A percentile compares a stretch with the other conserved stretches of the same genome.
Conservation (phyloP, 2,113 vertebrate genomes). For the Entosphenus tridentatus region DNA sequence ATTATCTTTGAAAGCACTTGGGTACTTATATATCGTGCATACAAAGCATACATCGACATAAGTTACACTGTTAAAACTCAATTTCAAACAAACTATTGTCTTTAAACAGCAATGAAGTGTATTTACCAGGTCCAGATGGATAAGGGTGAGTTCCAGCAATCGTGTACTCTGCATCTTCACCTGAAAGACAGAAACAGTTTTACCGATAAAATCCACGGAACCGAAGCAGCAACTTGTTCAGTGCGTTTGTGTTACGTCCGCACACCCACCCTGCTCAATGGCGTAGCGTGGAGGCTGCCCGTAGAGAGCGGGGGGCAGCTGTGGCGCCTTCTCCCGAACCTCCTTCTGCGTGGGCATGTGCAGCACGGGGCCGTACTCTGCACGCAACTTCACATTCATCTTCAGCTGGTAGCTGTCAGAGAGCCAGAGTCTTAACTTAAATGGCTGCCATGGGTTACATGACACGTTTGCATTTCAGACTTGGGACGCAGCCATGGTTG, state of each 20-base stretch:
- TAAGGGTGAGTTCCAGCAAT: constrained; percentile 90
- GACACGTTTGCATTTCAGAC: neutral
- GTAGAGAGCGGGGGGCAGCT: constrained; percentile 25
- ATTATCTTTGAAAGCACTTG: too few species aligned
- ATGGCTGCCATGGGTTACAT: neutral
- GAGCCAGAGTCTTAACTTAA: neutral
- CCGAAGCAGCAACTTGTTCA: too few species aligned
- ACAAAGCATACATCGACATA: too few species aligned
- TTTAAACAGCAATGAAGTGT: neutral
- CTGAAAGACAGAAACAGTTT: constrained; percentile 17
- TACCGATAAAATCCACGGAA: neutral
- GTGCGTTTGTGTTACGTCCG: too few species aligned
- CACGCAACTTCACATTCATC: constrained; percentile 54
- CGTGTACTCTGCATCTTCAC: constrained; percentile 59
- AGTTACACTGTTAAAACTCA: too few species aligned
- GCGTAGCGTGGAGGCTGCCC: constrained; percentile 13
- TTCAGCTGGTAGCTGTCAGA: constrained; percentile 55
- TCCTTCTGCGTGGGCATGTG: constrained; percentile 83
- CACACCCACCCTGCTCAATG: too few species aligned
- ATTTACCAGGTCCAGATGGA: constrained; percentile 63
- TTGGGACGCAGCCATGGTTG: neutral
- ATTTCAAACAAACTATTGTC: too few species aligned
- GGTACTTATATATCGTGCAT: too few species aligned
- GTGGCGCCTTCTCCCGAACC: constrained; percentile 35
- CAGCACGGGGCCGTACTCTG: constrained; percentile 53